phyloP scores from a whole-genome alignment of 2,888 invertebrate genomes.

The Seladonia tumulorum region DNA sequence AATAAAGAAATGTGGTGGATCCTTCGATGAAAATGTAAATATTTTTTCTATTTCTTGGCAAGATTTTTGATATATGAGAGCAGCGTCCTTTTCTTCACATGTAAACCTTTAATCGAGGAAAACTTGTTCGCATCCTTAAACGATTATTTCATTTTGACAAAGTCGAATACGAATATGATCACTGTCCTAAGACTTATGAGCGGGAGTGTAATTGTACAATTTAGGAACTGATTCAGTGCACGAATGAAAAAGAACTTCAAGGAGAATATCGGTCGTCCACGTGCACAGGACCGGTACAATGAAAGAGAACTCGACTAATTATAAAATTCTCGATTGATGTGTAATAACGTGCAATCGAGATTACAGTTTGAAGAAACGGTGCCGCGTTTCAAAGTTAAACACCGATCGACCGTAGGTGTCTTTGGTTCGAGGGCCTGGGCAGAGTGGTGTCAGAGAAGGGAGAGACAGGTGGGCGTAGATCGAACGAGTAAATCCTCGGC shows the following conservation, averaged over 20 bases:
- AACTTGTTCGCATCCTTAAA: too few species aligned
- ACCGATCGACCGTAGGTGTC: background rate
- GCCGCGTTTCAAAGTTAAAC: background rate
- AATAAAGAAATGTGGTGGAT: too few species aligned
- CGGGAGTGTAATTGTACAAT: too few species aligned
- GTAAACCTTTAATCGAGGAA: too few species aligned
- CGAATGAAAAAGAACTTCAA: background rate
- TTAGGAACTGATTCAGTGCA: background rate
- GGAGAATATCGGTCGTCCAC: background rate
- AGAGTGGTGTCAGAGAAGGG: background rate
- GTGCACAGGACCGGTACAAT: background rate
- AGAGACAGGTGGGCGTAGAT: slow-evolving; percentile 25
- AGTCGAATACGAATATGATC: too few species aligned
- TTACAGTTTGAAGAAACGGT: background rate
- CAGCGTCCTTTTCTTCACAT: too few species aligned
- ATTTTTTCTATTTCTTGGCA: too few species aligned
- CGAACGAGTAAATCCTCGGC: slow-evolving; percentile 56
- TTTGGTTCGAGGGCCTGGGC: background rate
- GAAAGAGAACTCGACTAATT: background rate
- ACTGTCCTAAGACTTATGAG: too few species aligned
- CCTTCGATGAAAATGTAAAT: too few species aligned
- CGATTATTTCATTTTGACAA: too few species aligned
- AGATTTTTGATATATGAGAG: too few species aligned
- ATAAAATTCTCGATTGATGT: background rate
- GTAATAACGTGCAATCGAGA: background rate